A percentile compares a stretch with the other conserved stretches of the same genome.
Evolutionary conservation across 2,888 invertebrate species (phyloP).

Genomic region (Acholoe squamosa): DNA sequence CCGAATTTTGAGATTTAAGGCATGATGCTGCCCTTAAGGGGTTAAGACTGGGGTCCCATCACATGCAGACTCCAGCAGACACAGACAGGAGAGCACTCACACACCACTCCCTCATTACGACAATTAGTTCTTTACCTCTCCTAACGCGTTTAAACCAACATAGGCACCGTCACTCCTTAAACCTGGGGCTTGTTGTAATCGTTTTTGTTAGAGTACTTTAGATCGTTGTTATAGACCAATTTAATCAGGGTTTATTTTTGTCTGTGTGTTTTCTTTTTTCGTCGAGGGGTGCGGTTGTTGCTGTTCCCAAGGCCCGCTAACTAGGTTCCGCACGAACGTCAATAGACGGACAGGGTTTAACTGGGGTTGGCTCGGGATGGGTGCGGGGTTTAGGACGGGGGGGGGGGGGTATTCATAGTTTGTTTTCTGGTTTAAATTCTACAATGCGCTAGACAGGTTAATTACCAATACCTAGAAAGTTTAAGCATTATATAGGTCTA

Average conservation of each 20-base stretch:
- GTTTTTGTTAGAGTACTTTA: slow-evolving; percentile 41
- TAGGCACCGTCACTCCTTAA: neutral
- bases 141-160: slow-evolving; percentile 43
- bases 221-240: slow-evolving; percentile 49
- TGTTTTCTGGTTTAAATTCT: too few species aligned
- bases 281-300: neutral
- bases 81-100: neutral
- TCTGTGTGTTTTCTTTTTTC: neutral
- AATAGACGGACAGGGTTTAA: neutral
- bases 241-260: slow-evolving; percentile 33
- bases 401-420: too few species aligned
- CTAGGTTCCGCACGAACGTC: neutral
- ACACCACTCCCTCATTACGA: neutral
- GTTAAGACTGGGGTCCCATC: neutral
- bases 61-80: too few species aligned
- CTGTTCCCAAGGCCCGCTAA: neutral
- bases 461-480: too few species aligned
- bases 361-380: too few species aligned
- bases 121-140: slow-evolving; percentile 16
- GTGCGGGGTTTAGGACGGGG: too few species aligned
- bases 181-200: neutral
- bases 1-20: too few species aligned
- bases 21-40: neutral
- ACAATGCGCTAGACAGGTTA: too few species aligned
- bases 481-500: too few species aligned